Conservation (phyloP, 2,888 invertebrate genomes). For the Hirtodrosophila trivittata region DNA sequence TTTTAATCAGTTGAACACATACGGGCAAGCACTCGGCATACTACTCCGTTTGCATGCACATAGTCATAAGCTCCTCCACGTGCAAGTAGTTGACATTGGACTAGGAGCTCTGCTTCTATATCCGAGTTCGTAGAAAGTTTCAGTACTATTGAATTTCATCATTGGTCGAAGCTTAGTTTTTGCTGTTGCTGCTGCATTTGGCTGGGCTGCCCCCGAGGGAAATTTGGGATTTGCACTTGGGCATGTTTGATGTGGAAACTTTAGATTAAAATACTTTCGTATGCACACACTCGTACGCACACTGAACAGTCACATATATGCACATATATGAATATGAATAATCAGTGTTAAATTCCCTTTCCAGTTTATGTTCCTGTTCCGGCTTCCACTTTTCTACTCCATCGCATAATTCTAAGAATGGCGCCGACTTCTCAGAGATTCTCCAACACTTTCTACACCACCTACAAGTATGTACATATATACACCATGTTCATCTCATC, state of each 20-base stretch:
- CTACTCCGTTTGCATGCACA: conserved; percentile 15
- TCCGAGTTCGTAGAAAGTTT: neutral
- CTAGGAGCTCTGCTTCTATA: conserved; percentile 16
- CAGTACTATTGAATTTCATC: conserved; percentile 61
- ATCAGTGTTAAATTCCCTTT: neutral
- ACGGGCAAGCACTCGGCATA: conserved; percentile 17
- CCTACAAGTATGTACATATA: neutral
- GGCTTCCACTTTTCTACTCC: neutral
- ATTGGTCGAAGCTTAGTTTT: conserved; percentile 67
- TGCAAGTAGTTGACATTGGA: conserved; percentile 40
- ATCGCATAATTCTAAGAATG: conserved; percentile 41
- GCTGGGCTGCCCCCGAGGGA: conserved; percentile 15
- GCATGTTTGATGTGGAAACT: conserved; percentile 78
- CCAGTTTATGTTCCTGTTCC: neutral
- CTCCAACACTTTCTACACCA: neutral
- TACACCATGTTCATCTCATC: neutral
- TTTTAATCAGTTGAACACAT: conserved; percentile 74
- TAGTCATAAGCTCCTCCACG: conserved; percentile 26
- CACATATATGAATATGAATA: conserved; percentile 9
- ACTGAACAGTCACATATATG: conserved; percentile 3
- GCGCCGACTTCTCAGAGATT: conserved; percentile 24
- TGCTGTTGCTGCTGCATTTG: conserved; percentile 58
- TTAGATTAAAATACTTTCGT: conserved; percentile 80
- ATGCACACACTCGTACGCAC: conserved; percentile 37
- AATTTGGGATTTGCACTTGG: conserved; percentile 67